phyloP scores from a whole-genome alignment of 2,797 vertebrate species.

The Dromococcyx pavoninus region DNA sequence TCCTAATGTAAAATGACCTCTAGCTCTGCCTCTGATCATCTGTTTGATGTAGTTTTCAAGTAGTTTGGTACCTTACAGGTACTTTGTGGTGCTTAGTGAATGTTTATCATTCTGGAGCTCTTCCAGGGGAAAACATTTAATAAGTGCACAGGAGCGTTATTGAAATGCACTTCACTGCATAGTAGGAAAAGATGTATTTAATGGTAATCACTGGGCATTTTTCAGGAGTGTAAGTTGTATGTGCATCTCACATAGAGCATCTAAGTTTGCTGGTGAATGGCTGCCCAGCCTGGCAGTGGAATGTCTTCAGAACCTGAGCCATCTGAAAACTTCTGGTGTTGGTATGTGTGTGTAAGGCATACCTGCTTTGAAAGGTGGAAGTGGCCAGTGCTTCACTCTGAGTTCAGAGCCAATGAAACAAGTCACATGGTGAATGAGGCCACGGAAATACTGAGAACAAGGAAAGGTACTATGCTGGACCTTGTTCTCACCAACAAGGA shows the following conservation, averaged over 20 bases:
- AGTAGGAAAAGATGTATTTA: neutral
- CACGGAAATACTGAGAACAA: neutral
- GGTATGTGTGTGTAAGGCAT: rapidly evolving
- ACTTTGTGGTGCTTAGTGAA: neutral
- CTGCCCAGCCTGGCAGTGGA: neutral
- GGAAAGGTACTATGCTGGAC: no score
- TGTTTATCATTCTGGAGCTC: neutral
- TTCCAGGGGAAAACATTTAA: neutral
- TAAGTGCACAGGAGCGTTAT: neutral
- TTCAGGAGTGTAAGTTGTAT: neutral
- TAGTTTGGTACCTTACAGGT: neutral
- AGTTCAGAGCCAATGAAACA: neutral
- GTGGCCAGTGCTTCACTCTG: neutral
- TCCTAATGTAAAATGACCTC: neutral
- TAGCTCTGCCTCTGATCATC: neutral
- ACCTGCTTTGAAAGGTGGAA: neutral
- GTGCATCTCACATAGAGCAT: neutral
- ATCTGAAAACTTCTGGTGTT: neutral
- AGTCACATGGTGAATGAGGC: neutral
- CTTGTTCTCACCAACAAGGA: no score
- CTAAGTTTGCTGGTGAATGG: neutral
- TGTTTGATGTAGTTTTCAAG: neutral
- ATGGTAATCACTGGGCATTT: slow-evolving; percentile 4
- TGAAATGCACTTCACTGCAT: neutral
- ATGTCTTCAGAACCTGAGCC: neutral